Base-by-base conservation (phyloP, 2,888 invertebrate species). In the Harpagoxenus sublaevis region DNA sequence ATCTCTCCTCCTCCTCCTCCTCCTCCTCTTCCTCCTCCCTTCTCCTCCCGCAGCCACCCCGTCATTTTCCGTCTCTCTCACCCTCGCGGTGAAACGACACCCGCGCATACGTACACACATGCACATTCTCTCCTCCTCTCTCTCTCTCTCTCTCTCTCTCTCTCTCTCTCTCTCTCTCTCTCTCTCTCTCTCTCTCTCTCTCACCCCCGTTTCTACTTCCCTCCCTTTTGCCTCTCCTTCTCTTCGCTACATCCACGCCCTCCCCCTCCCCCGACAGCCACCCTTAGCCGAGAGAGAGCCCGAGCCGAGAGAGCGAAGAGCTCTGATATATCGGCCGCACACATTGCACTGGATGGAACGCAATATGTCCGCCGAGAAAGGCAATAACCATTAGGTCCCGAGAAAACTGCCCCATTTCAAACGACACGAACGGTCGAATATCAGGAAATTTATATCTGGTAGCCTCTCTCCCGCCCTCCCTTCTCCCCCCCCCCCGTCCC, bases 311-410 rank as follows among this genome's bases (percentile, higher is more conserved):
- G 90, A 90, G 89, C 89, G 92, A 91, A 91, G 90, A 94, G 94
- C 94, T 92, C 95, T 96, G 96, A 96, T 96, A 95, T 96, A 96
- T 96, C 95, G 95, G 94, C 95, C 94, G 95, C 95, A 95, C 96
- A 96, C 96, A 96, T 96, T 96, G 96, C 96, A 95, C 95, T 96
- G 95, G 96, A 96, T 96, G 95, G 96, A 96, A 96, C 96, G 96
- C 96, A 96, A 96, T 96, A 96, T 96, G 96, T 96, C 96, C 96
- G 95, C 95, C 95, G 95, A 95, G 96, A 96, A 96, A 96, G 95
- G 96, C 96, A 96, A 96, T 96, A 96, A 96, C 96, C 96, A 96
- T 96, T 96, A 96, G 96, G 96, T 96, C 95, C 95, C 95, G 95
- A 96, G 96, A 96, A 96, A 96, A 96, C 96, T 96, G 95, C 96